Base-by-base conservation (phyloP, 1,140 invertebrate species). In the Cataglyphis hispanica region DNA sequence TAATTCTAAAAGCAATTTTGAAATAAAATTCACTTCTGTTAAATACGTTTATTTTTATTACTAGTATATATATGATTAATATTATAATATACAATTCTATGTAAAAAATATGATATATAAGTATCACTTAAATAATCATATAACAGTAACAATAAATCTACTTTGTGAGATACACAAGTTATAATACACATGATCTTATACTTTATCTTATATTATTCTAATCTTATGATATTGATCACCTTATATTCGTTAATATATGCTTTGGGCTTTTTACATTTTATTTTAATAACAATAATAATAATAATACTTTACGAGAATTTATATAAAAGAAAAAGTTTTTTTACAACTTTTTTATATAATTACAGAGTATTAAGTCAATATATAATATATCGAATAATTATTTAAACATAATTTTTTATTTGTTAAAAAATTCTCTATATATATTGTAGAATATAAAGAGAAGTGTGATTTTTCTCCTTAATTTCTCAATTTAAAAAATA, bases 61-160 rank as follows among this genome's bases (percentile, higher is more conserved):
- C 10, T 80, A 69, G 5, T 56, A 40, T 69, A 80, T 31, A 80
- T 25, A 50, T 16, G n/a, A 69, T 40, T 46, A 27, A 56, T 80
- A 16, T 69, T 69, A 50, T 50, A 43, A 80, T 80, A 27, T 80
- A 80, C 66, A 72, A 43, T 22, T 83, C 53, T 83, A 83, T 72
- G 78, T 83, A 83, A 83, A 83, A 83, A 83, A 83, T 83, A 60
- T 72, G 53, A 83, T 72, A 72, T 83, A 83, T 27, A 72, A 60
- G 56, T 72, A 83, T 27, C 37, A 27, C 69, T 80, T 83, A 83
- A 72, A 83, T 83, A 69, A 31, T 67, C 10, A 31, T 22, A 56
- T 80, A 80, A 83, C 66, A 83, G 8, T 83, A 83, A 83, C 67
- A 61, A 83, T 83, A 72, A 72, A 60, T 72, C 40, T 83, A 83